Percentiles rank a stretch among this genome's conserved stretches.
phyloP scores from a whole-genome alignment of 2,113 vertebrate genomes.

The Mungos mungo region DNA sequence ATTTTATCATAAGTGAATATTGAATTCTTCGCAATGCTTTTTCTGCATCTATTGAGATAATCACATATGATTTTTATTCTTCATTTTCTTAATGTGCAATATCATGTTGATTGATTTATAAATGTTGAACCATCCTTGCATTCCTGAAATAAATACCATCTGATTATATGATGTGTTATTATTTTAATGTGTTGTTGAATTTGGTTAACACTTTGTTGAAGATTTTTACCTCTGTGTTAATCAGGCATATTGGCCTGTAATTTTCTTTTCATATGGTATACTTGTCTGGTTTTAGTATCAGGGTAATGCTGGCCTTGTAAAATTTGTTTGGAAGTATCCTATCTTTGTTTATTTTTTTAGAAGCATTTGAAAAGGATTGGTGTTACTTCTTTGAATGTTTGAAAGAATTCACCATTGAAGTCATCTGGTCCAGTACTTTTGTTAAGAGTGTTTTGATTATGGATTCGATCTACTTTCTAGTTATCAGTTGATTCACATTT shows the following conservation, averaged over 20 bases:
- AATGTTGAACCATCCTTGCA: not conserved
- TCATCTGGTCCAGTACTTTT: not conserved
- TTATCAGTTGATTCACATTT: not conserved
- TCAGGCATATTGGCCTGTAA: not conserved
- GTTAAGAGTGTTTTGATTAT: not conserved
- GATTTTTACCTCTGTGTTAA: not conserved
- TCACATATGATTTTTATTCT: not conserved
- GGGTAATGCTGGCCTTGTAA: not conserved
- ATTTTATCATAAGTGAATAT: not conserved
- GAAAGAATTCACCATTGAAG: not conserved
- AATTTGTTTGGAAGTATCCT: not conserved
- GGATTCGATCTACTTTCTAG: not conserved
- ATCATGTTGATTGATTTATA: not conserved
- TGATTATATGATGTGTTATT: not conserved
- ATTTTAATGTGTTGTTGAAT: not conserved
- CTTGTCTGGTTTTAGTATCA: not conserved
- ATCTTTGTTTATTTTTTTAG: not conserved
- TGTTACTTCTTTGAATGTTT: not conserved
- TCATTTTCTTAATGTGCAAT: not conserved
- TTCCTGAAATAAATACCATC: not conserved
- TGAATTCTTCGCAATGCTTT: not conserved
- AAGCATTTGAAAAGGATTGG: not conserved
- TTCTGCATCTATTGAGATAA: not conserved
- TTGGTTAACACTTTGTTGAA: not conserved
- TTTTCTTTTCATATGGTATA: not conserved